phyloP scores from a whole-genome alignment of 2,113 vertebrate genomes.

The Chloropsis cyanopogon region DNA sequence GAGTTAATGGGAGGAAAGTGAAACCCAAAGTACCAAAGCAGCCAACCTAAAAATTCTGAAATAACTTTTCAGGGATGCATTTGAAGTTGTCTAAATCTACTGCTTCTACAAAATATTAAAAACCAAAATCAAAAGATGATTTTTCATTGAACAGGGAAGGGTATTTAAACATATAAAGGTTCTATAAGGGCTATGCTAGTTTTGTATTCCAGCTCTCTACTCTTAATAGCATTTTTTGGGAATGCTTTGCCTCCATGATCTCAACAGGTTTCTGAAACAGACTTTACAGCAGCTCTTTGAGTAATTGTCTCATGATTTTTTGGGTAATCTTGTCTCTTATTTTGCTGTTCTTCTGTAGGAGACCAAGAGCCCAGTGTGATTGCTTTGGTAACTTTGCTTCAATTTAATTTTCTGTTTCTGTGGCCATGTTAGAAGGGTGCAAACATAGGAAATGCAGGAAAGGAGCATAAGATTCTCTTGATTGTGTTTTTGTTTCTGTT shows the following conservation, averaged over 20 bases:
- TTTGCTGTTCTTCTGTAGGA: not conserved
- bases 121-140: not conserved
- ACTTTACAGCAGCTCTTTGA: not conserved
- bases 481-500: not conserved
- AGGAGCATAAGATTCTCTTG: not conserved
- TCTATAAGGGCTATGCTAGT: not conserved
- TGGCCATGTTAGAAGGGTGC: not conserved
- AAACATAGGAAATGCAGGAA: not conserved
- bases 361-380: not conserved
- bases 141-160: not conserved
- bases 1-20: not conserved
- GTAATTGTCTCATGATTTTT: not conserved
- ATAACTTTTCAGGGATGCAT: not conserved
- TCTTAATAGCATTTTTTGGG: not conserved
- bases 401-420: not conserved
- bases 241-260: not conserved
- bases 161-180: not conserved
- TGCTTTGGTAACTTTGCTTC: not conserved
- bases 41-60: not conserved
- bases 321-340: not conserved
- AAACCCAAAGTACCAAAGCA: not conserved
- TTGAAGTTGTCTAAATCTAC: not conserved
- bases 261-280: not conserved
- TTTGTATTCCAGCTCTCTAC: not conserved
- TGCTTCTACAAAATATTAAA: not conserved